Conservation (phyloP, 2,888 invertebrate genomes). For the Ectemnius cavifrons region DNA sequence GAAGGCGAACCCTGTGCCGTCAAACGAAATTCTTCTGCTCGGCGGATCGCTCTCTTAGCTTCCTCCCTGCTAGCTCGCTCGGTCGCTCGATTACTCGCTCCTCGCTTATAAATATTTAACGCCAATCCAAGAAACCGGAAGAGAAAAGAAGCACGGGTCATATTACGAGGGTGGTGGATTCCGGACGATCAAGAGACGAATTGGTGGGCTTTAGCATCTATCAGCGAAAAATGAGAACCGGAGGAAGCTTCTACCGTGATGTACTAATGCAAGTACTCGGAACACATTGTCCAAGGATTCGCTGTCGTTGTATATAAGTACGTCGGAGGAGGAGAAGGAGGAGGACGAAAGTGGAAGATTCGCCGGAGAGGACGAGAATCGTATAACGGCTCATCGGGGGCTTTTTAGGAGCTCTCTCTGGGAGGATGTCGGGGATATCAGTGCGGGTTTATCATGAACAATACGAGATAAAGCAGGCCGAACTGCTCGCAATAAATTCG, state of each 20-base stretch:
- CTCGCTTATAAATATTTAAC: conserved; percentile 23
- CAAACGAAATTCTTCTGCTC: conserved; percentile 41
- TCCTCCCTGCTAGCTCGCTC: conserved; percentile 12
- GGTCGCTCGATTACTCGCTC: conserved; percentile 11
- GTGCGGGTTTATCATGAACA: conserved; percentile 76
- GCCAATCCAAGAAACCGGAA: background rate
- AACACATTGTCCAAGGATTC: conserved; percentile 10
- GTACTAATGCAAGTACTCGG: conserved; percentile 41
- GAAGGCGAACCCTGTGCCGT: conserved; percentile 33
- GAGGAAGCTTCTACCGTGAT: conserved; percentile 27
- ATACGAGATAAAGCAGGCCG: conserved; percentile 76
- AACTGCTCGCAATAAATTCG: conserved; percentile 77
- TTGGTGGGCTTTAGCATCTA: conserved; percentile 32
- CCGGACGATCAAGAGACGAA: conserved; percentile 20
- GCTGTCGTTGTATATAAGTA: conserved; percentile 12
- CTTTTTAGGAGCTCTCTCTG: conserved; percentile 62
- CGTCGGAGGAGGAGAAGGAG: conserved; percentile 18
- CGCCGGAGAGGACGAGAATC: conserved; percentile 31
- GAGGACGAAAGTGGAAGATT: conserved; percentile 17
- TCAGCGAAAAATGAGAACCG: conserved; percentile 17
- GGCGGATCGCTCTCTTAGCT: conserved; percentile 20
- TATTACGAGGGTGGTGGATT: too few species aligned
- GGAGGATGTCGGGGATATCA: conserved; percentile 68
- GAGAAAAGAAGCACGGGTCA: too few species aligned
- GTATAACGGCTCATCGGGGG: conserved; percentile 66